phyloP scores from a whole-genome alignment of 2,113 vertebrate genomes.

The Athene noctua region DNA sequence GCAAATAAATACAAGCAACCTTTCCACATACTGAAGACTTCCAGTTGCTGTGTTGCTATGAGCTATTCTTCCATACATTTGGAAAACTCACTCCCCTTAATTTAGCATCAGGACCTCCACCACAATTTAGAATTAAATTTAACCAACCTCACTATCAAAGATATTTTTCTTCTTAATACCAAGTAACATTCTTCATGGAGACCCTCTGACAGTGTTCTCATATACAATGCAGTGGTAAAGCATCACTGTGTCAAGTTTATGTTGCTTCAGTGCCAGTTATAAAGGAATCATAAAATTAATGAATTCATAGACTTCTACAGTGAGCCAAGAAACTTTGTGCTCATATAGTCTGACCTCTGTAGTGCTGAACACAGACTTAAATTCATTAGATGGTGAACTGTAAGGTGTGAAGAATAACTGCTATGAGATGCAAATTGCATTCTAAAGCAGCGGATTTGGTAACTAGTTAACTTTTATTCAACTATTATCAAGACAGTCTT shows the following conservation, averaged over 20 bases:
- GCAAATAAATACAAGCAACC: neutral
- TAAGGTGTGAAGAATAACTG: neutral
- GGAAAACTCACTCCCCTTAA: neutral
- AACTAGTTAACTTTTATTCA: neutral
- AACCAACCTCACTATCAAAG: neutral
- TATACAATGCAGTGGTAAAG: accelerated
- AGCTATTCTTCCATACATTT: neutral
- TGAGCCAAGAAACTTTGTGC: neutral
- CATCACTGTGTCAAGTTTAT: neutral
- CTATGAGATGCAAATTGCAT: neutral
- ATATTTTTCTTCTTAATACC: neutral
- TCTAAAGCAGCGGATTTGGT: neutral
- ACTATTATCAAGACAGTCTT: neutral
- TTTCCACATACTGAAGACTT: neutral
- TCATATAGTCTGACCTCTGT: neutral
- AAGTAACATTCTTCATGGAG: neutral
- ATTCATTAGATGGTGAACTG: neutral
- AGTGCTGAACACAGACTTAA: neutral
- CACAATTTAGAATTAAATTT: neutral
- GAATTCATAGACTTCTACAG: neutral
- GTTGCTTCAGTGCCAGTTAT: neutral
- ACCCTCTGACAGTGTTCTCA: neutral
- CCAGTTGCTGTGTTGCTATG: neutral
- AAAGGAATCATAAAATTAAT: neutral
- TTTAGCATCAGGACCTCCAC: neutral